These are phyloP conservation scores for Druon quercuslanigerum DNA, from an alignment of 1,140 invertebrate genomes.

Conservation along the genomic window DNA sequence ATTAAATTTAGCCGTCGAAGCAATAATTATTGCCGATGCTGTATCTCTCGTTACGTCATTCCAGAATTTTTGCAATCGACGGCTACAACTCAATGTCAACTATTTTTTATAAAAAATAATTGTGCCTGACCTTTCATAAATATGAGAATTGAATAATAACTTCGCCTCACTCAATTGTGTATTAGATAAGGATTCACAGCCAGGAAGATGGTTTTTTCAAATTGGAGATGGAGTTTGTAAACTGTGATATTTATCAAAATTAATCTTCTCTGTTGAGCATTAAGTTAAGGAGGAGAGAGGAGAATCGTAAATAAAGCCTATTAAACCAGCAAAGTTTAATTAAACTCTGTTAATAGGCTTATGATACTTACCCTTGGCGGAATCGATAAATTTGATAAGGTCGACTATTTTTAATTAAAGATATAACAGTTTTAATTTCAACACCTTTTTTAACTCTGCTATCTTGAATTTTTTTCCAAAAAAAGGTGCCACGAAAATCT, in stretches of 20 bases:
- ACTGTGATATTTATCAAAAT: slow-evolving; percentile 8
- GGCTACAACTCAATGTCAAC: slow-evolving; percentile 2
- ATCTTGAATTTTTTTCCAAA: too few species aligned
- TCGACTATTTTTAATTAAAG: too few species aligned
- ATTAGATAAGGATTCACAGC: neutral
- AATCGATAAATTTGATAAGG: slow-evolving; percentile 30
- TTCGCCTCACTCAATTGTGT: neutral
- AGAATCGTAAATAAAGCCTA: slow-evolving; percentile 54
- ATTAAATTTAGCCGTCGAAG: slow-evolving; percentile 17
- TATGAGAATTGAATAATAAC: slow-evolving; percentile 13
- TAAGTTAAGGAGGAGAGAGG: slow-evolving; percentile 15
- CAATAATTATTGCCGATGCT: slow-evolving; percentile 21
- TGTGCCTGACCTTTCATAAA: slow-evolving; percentile 28
- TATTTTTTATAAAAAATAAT: slow-evolving; percentile 24
- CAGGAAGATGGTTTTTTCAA: neutral
- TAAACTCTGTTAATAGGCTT: slow-evolving; percentile 57
- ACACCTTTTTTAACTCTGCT: too few species aligned
- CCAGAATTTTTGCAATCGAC: slow-evolving; percentile 20
- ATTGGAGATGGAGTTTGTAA: neutral
- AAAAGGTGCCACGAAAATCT: too few species aligned
- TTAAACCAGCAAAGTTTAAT: slow-evolving; percentile 57
- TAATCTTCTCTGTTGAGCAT: slow-evolving; percentile 7
- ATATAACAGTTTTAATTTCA: too few species aligned
- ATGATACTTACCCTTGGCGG: slow-evolving; percentile 41
- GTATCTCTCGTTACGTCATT: slow-evolving; percentile 25